phyloP scores from a whole-genome alignment of 2,888 invertebrate genomes.

The Chirona hameri region DNA sequence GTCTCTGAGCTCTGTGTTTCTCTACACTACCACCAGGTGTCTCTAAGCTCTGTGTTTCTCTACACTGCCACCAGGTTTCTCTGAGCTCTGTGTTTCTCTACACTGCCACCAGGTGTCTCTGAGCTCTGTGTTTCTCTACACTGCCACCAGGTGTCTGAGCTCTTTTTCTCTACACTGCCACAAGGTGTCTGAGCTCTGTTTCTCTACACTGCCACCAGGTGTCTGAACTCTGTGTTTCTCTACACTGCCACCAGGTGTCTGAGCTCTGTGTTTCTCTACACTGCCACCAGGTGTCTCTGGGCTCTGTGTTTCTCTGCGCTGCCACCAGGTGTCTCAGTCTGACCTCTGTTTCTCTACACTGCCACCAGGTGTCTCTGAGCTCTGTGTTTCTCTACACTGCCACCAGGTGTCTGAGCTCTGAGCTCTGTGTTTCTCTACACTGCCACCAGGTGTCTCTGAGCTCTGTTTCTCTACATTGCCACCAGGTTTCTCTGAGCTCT shows the following conservation, averaged over 20 bases:
- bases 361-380: constrained; percentile 48
- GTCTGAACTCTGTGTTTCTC: constrained; percentile 49
- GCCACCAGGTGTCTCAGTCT: constrained; percentile 47
- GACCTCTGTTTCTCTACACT: constrained; percentile 46
- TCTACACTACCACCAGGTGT: constrained; percentile 44
- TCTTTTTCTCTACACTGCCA: constrained; percentile 46
- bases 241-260: constrained; percentile 45
- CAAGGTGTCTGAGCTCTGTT: constrained; percentile 49
- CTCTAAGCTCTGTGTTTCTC: constrained; percentile 50
- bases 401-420: constrained; percentile 47
- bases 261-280: constrained; percentile 48
- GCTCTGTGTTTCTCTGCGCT: constrained; percentile 49
- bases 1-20: constrained; percentile 51
- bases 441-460: constrained; percentile 47
- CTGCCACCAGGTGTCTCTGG: constrained; percentile 48
- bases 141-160: constrained; percentile 45
- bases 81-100: constrained; percentile 50
- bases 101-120: constrained; percentile 47
- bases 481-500: constrained; percentile 49
- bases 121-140: constrained; percentile 49
- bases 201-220: constrained; percentile 46
- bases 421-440: constrained; percentile 48
- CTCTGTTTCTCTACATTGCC: constrained; percentile 46
- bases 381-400: constrained; percentile 48
- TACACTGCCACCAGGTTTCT: constrained; percentile 45